Percentiles rank a stretch among this genome's conserved stretches.
Conservation (phyloP, 2,797 vertebrate species). For the Prunella strophiata region DNA sequence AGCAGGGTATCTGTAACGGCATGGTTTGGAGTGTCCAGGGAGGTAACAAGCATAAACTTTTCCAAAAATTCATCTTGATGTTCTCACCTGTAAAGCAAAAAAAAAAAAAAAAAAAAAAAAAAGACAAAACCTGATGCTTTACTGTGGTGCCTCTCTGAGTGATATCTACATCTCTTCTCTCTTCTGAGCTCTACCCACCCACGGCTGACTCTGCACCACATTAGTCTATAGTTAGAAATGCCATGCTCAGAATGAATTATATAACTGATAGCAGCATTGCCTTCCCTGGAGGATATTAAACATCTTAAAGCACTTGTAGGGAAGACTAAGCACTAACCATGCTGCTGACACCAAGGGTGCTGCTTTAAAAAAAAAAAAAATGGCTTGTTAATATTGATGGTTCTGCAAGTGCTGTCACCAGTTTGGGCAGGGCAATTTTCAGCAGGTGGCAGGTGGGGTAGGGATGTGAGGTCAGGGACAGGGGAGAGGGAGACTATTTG, state of each 20-base stretch:
- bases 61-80: background rate
- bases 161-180: background rate
- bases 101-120: too few relatives aligned
- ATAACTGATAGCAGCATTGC: background rate
- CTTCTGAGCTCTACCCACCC: background rate
- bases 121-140: background rate
- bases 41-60: background rate
- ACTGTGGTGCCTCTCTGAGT: background rate
- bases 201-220: background rate
- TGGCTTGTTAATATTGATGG: background rate
- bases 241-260: background rate
- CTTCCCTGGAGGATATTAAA: background rate
- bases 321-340: background rate
- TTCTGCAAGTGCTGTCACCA: background rate
- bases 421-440: background rate
- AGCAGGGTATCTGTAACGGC: background rate
- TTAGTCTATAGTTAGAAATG: conserved; percentile 1
- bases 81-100: background rate
- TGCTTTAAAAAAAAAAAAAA: background rate
- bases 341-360: background rate
- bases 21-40: background rate
- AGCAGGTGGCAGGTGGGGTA: background rate
- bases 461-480: fast-evolving
- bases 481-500: background rate
- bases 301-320: background rate